phyloP scores from a whole-genome alignment of 1,140 invertebrate species.

The Asobara japonica region DNA sequence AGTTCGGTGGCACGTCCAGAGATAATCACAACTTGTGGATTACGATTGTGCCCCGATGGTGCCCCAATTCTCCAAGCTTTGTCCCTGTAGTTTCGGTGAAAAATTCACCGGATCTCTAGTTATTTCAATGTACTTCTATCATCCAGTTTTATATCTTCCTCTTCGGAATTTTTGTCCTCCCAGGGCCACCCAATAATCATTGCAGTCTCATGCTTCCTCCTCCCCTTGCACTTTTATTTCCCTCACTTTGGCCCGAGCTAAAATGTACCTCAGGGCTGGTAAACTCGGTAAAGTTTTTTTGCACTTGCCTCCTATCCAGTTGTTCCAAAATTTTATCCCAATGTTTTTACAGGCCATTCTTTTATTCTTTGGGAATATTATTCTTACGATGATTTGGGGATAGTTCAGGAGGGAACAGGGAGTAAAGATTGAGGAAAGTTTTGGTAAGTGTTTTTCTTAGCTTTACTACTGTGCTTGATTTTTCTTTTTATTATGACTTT shows the following conservation, averaged over 20 bases:
- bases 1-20: too few relatives aligned
- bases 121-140: background rate
- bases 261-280: background rate
- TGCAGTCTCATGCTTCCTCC: background rate
- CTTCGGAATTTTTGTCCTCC: background rate
- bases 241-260: background rate
- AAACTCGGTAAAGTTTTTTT: background rate
- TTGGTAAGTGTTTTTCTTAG: too few relatives aligned
- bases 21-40: background rate
- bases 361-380: background rate
- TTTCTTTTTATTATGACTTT: too few relatives aligned
- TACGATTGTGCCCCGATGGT: background rate
- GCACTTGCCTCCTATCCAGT: background rate
- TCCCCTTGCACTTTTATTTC: background rate
- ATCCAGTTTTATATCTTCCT: background rate
- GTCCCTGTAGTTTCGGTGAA: slow-evolving; percentile 4
- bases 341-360: background rate
- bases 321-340: background rate
- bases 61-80: background rate
- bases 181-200: background rate
- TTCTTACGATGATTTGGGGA: background rate
- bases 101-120: slow-evolving; percentile 10
- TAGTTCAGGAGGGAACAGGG: background rate
- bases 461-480: too few relatives aligned
- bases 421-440: too few relatives aligned